Evolutionary conservation across 2,797 vertebrate species (phyloP), one percentile per base, ranked within the genome.

Genomic region (Chrosomus eos): DNA sequence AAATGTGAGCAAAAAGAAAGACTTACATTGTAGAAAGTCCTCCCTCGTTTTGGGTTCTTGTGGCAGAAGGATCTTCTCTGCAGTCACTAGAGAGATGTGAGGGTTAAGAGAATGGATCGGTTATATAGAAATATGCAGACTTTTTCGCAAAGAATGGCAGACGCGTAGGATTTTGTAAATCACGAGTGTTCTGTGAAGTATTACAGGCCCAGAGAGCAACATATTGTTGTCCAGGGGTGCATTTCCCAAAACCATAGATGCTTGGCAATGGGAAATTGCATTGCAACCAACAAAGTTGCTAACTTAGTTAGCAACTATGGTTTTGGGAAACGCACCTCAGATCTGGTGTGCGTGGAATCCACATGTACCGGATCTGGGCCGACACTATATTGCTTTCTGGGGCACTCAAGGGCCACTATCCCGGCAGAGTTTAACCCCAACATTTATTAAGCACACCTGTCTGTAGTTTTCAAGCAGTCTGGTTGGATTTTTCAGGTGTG

Each of bases 11-110:
- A 14, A 21, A 28, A 33, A 13, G 10, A 55, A 36, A 4, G 6
- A 87, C 83, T 88, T 38, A 88, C 86, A 85, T 8, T 87, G 71
- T 6, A 85, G 72, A 19, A 87, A 87, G 18, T 89, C 88, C 7
- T 67, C 40, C 64, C 88, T 88, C 1, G 80, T 81, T 48, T 53
- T 81, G 18, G 86, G 80, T 68, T 87, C 80, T 10, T 11, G 8
- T 10, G 81, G 81, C 55, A 81, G 66, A 28, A 87, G 26, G 33
- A 75, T 79, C 77, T 74, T 81, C 51, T 87, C 83, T 13, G 62
- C 36, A 14, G 62, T 82, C 71, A 87, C 86, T 89, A 23, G 26
- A 78, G 16, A 31, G 7, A 64, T 3, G 1, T 48, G 9, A 55
- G n/a, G 7, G 7, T 33, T 38, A 5, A 38, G 7, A 38, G 31